Evolutionary conservation across 2,113 vertebrate genomes (phyloP).

Genomic region (Clarias gariepinus): DNA sequence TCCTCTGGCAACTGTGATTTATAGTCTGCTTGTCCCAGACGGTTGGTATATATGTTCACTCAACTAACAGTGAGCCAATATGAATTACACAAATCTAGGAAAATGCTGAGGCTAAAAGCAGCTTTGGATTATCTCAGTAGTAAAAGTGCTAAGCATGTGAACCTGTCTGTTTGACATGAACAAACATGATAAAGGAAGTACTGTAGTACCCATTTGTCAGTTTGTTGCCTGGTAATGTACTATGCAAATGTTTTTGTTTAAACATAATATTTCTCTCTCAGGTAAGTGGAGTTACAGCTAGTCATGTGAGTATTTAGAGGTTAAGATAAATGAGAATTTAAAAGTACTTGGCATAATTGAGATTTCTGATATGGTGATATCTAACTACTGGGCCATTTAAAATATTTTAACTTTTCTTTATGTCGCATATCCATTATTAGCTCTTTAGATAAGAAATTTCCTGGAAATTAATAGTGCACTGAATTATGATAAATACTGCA

Average conservation of each 20-base stretch:
- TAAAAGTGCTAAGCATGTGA: background rate
- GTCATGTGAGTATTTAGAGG: background rate
- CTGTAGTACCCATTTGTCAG: background rate
- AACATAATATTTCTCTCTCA: background rate
- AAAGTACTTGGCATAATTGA: background rate
- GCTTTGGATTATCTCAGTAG: background rate
- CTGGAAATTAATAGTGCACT: background rate
- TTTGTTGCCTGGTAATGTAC: constrained; percentile 2
- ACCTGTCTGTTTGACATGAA: constrained; percentile 2
- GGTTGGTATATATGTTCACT: background rate
- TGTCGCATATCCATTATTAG: background rate
- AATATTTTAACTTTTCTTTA: background rate
- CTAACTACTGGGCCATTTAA: background rate
- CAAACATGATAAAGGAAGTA: constrained; percentile 21
- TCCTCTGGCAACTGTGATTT: background rate
- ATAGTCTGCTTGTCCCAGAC: background rate
- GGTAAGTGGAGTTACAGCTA: background rate
- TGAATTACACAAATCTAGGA: background rate
- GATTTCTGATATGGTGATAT: background rate
- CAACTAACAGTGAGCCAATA: background rate
- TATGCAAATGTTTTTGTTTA: constrained; percentile 2
- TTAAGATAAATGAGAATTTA: background rate
- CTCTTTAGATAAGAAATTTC: background rate
- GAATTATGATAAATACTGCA: background rate
- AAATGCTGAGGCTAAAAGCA: background rate